These are phyloP conservation scores for Polyodon spathula DNA, from an alignment of 2,113 vertebrate genomes.

Conservation along the genomic window DNA sequence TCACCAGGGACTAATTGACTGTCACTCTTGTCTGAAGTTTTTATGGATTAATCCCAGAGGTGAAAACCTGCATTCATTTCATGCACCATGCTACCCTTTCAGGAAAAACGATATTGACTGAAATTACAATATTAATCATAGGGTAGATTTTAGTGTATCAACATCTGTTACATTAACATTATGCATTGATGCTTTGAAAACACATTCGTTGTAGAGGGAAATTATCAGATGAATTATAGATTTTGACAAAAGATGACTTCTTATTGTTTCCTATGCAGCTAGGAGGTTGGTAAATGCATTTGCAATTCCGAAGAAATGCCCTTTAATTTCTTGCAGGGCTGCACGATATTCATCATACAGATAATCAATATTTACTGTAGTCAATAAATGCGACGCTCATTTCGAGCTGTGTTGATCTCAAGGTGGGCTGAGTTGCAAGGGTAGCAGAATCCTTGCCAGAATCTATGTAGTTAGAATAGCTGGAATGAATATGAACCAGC, in stretches of 20 bases:
- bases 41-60: background rate
- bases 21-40: background rate
- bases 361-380: conserved; percentile 21
- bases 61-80: background rate
- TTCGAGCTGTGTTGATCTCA: background rate
- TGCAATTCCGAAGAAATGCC: too few species aligned
- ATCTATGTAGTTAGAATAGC: background rate
- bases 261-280: too few species aligned
- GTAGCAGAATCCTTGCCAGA: background rate
- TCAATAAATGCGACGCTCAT: conserved; percentile 11
- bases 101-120: conserved; percentile 5
- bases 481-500: background rate
- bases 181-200: background rate
- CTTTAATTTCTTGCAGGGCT: conserved; percentile 26
- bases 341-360: conserved; percentile 18
- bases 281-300: too few species aligned
- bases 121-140: conserved; percentile 1
- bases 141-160: background rate
- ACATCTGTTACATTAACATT: background rate
- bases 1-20: background rate
- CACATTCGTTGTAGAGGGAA: background rate
- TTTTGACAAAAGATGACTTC: too few species aligned
- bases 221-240: background rate
- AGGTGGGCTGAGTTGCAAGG: background rate
- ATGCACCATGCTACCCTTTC: background rate